Evolutionary conservation across 2,113 vertebrate species (phyloP).

Genomic region (Panthera tigris): DNA sequence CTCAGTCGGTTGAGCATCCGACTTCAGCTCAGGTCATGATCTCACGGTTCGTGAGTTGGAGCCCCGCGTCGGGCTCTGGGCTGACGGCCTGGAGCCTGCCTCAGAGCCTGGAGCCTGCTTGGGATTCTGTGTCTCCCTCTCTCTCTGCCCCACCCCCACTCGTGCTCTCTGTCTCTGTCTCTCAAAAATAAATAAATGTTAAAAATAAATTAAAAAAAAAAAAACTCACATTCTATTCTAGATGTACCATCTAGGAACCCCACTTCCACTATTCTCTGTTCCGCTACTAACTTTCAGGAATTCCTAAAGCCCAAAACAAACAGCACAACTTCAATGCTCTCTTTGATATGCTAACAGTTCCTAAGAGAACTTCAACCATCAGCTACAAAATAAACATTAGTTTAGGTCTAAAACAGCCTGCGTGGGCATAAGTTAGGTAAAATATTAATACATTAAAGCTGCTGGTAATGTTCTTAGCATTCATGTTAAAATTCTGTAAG

Average conservation of each 20-base stretch:
- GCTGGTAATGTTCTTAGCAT: slow-evolving; percentile 47
- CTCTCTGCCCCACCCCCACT: no score
- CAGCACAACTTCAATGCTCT: neutral
- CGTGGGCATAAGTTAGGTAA: slow-evolving; percentile 32
- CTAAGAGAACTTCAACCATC: slow-evolving; percentile 25
- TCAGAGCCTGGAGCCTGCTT: no score
- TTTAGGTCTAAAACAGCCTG: slow-evolving; percentile 46
- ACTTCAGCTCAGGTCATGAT: no score
- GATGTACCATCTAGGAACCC: neutral
- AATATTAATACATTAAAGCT: slow-evolving; percentile 37
- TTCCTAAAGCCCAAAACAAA: slow-evolving; percentile 38
- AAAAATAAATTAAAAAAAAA: no score
- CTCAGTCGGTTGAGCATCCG: no score
- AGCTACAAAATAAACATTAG: slow-evolving; percentile 56
- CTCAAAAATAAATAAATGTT: no score
- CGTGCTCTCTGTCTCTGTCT: no score
- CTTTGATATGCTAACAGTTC: slow-evolving; percentile 2
- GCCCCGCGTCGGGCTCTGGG: no score
- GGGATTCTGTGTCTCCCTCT: no score
- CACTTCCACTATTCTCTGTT: neutral
- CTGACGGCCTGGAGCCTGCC: no score
- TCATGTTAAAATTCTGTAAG: slow-evolving; percentile 49
- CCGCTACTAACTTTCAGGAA: neutral
- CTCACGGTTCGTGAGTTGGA: no score
- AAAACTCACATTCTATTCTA: neutral